These are phyloP conservation scores for Megalonaias nervosa DNA, from an alignment of 1,140 invertebrate species.

Conservation along the genomic window DNA sequence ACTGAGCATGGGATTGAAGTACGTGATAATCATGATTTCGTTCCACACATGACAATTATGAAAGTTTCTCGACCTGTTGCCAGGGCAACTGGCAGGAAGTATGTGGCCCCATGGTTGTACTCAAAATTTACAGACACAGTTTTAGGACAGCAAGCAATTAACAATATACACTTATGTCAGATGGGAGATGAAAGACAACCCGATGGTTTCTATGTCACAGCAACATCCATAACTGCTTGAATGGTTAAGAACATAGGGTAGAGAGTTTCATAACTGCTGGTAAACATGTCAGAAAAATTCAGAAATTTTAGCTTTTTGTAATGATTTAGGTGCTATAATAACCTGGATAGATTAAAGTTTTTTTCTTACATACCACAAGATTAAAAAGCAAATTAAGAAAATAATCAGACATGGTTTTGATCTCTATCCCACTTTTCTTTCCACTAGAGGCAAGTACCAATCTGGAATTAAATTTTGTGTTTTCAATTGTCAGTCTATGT, in stretches of 20 bases:
- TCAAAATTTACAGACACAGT: slow-evolving; percentile 48
- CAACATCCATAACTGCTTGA: slow-evolving; percentile 15
- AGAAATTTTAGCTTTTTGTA: too few relatives aligned
- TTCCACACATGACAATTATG: slow-evolving; percentile 72
- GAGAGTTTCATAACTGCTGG: too few relatives aligned
- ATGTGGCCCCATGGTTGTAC: slow-evolving; percentile 59
- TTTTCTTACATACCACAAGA: too few relatives aligned
- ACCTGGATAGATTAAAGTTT: too few relatives aligned
- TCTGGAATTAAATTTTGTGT: too few relatives aligned
- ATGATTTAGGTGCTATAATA: too few relatives aligned
- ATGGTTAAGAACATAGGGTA: neutral
- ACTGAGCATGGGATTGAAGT: slow-evolving; percentile 61
- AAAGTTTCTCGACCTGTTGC: slow-evolving; percentile 66
- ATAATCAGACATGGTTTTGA: too few relatives aligned
- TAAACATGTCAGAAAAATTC: too few relatives aligned
- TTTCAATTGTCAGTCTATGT: too few relatives aligned
- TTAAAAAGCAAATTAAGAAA: too few relatives aligned
- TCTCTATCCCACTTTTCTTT: too few relatives aligned
- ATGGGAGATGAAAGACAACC: slow-evolving; percentile 59
- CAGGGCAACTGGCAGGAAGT: slow-evolving; percentile 49
- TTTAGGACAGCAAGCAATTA: slow-evolving; percentile 64
- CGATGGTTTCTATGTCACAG: slow-evolving; percentile 65
- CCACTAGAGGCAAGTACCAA: too few relatives aligned
- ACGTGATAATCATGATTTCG: slow-evolving; percentile 66
- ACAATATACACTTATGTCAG: slow-evolving; percentile 66